Percentiles rank a stretch among this genome's conserved stretches.
These are phyloP conservation scores for Anser brachyrhynchus DNA, from an alignment of 2,113 vertebrate species.

Conservation along the genomic window DNA sequence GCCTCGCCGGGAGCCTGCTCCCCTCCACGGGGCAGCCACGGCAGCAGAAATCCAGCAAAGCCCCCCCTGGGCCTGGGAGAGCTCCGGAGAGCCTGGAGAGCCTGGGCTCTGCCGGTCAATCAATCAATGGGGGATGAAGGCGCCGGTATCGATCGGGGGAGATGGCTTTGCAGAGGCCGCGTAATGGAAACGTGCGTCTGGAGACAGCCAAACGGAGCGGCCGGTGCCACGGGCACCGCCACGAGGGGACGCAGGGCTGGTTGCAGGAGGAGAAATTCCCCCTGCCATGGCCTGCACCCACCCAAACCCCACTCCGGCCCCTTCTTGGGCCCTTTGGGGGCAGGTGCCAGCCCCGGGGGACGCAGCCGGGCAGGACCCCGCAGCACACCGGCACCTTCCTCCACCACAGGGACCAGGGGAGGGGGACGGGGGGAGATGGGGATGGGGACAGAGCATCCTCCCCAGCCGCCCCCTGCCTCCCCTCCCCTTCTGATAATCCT, in stretches of 20 bases:
- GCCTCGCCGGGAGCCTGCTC: not conserved
- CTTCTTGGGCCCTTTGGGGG: not conserved
- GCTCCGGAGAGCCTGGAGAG: too few relatives aligned
- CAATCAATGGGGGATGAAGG: constrained; percentile 14
- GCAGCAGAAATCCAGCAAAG: not conserved
- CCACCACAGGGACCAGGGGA: accelerated
- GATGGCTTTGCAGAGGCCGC: not conserved
- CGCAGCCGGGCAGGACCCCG: not conserved
- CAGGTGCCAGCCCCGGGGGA: accelerated
- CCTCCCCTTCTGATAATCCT: constrained; percentile 63
- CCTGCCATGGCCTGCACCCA: not conserved
- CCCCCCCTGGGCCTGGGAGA: not conserved
- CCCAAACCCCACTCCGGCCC: not conserved
- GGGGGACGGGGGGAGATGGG: not conserved
- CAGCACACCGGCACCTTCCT: not conserved
- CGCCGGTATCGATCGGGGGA: not conserved
- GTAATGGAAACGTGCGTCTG: not conserved
- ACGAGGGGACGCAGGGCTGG: not conserved
- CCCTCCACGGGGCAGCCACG: accelerated
- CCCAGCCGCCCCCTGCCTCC: not conserved
- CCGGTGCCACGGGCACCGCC: not conserved
- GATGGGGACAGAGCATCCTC: not conserved
- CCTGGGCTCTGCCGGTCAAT: not conserved
- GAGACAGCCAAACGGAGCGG: not conserved
- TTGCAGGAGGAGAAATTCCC: not conserved